Evolutionary conservation across 2,797 vertebrate species (phyloP), one percentile per base, ranked within the genome.

Genomic region (Sebastes itinus): DNA sequence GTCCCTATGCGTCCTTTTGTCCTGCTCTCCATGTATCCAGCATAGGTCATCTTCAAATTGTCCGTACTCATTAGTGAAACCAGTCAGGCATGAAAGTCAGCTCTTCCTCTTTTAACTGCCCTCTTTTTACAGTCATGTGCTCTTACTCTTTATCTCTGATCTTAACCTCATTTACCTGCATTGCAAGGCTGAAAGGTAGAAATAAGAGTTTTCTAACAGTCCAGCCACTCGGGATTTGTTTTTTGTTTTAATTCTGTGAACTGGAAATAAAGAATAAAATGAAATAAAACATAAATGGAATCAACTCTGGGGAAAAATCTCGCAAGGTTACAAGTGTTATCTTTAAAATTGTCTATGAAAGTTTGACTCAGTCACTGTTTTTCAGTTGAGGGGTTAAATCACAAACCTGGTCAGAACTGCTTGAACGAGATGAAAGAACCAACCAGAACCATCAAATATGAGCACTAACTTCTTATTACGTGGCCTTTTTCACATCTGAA

Each of bases 1-100:
- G 46, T 55, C 16, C 52, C 14, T 16, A 2, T 33, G 55, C 55
- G 72, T 78, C 54, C 54, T 73, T 78, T 69, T 52, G 62, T 71
- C 13, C 0, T 20, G 56, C 64, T 73, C 30, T 23, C 22, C 65
- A 56, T 64, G 52, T 64, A 63, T 79, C 4, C 65, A 72, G 28
- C 4, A 9, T 11, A 55, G 82, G 70, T 86, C 73, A 60, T 71
- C 76, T 74, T 55, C 16, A 84, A 52, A 77, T 55, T 55, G 46
- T 80, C 63, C 11, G 3, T 12, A 33, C 72, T 86, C 61, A 72
- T 88, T 86, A 77, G 71, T 27, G 61, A 58, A 73, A 64, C 42
- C 76, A 75, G 52, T 73, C 62, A 80, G 38, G 81, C 85, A 72
- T 82, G 83, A 87, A 80, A 82, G 80, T 82, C 61, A 65, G 49